Evolutionary conservation across 1,140 invertebrate genomes (phyloP).

Genomic region (Paralvinella palmiformis): DNA sequence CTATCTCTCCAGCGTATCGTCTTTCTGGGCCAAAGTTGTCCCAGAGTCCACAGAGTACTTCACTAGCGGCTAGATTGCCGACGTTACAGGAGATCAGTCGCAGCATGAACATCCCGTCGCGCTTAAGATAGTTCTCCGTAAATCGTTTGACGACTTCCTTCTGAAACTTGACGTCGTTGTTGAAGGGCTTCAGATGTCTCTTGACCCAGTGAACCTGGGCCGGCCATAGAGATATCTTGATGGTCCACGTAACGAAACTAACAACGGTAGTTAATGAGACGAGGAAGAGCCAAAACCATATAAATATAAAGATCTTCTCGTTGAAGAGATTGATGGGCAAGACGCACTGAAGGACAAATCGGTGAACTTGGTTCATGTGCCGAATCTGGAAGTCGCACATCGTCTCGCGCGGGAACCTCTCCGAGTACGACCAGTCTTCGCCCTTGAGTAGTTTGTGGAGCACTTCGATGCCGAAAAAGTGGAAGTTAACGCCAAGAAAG

Average conservation of each 20-base stretch:
- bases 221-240: conserved; percentile 9
- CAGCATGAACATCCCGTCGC: conserved; percentile 49
- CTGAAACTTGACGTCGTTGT: neutral
- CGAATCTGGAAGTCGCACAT: conserved; percentile 48
- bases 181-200: neutral
- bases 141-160: conserved; percentile 9
- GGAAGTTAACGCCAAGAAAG: conserved; percentile 40
- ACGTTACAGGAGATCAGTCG: conserved; percentile 47
- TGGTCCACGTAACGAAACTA: conserved; percentile 23
- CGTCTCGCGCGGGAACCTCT: conserved; percentile 46
- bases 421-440: conserved; percentile 39
- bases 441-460: conserved; percentile 35
- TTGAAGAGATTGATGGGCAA: conserved; percentile 55
- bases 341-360: conserved; percentile 54
- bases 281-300: conserved; percentile 58
- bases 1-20: neutral
- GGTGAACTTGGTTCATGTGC: conserved; percentile 41
- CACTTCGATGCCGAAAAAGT: conserved; percentile 40
- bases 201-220: neutral
- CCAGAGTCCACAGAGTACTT: conserved; percentile 11
- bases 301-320: conserved; percentile 55
- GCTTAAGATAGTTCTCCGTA: conserved; percentile 39
- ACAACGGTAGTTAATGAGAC: conserved; percentile 52
- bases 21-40: neutral
- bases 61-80: neutral